Evolutionary conservation across 2,888 invertebrate genomes (phyloP).

Genomic region (Conops quadrifasciatus): DNA sequence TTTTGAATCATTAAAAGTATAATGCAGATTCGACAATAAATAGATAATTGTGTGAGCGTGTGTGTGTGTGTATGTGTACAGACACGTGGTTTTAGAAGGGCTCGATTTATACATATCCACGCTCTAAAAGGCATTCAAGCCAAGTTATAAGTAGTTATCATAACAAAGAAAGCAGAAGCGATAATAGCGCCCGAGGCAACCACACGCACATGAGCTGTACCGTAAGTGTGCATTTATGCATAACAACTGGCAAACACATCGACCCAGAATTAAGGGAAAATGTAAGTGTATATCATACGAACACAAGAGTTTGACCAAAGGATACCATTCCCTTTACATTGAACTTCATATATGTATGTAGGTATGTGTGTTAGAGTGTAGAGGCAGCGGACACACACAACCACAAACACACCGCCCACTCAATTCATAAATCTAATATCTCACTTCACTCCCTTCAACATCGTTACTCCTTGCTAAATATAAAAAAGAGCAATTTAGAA

Average conservation of each 20-base stretch:
- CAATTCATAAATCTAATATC: conserved; percentile 33
- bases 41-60: conserved; percentile 43
- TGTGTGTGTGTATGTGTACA: conserved; percentile 22
- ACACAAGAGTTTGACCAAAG: conserved; percentile 31
- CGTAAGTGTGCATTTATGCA: not conserved
- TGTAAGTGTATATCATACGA: not conserved
- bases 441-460: conserved; percentile 17
- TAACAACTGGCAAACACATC: not conserved
- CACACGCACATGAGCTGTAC: conserved; percentile 35
- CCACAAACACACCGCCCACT: conserved; percentile 17
- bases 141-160: conserved; percentile 5
- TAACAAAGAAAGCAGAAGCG: not conserved
- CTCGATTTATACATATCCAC: too few relatives aligned
- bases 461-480: conserved; percentile 30
- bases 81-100: not conserved
- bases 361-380: not conserved
- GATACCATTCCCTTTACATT: not conserved
- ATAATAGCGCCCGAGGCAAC: not conserved
- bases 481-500: conserved; percentile 60
- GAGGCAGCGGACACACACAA: conserved; percentile 2
- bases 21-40: conserved; percentile 53
- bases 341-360: not conserved
- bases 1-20: conserved; percentile 54
- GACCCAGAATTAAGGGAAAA: not conserved
- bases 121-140: not conserved